Evolutionary conservation across 2,113 vertebrate genomes (phyloP), one percentile per base, ranked within the genome.

Genomic region (Glaucidium brasilianum): DNA sequence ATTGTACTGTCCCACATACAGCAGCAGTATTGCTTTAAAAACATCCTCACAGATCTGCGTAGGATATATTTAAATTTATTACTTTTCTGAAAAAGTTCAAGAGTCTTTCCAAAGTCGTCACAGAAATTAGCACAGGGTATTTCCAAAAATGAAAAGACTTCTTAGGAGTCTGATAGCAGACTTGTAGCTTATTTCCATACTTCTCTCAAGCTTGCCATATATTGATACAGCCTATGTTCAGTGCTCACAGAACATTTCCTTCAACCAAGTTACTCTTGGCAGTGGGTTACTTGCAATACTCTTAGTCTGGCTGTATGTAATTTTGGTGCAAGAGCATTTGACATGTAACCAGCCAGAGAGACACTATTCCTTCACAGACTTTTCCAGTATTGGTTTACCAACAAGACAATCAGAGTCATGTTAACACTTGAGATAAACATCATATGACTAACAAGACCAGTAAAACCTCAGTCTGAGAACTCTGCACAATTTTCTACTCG

Each of bases 1-100:
- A 27, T 12, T 5, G 3, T 37, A 50, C 12, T 56, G 32, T 29
- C 50, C 41, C 41, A 23, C 0, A 0, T 41, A 58, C 35, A 62
- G 67, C 21, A 87, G 62, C 47, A 56, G 12, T 29, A 41, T 6
- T 1, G 25, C 35, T 84, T 56, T 80, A 41, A 69, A 69, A 75
- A 71, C 15, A 47, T 22, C 29, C 45, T 49, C 39, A 32, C 12
- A 58, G 34, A 72, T n/a, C 29, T 71, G 32, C 17, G 37, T 2
- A 56, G 34, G 52, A 32, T 32, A 22, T 37, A 52, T 30, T 37
- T 25, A 35, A 35, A 75, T 45, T 12, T 41, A 29, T 20, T 75
- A 41, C 34, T 4, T 62, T 55, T 30, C 47, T 30, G 29, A 41
- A 74, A 50, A 58, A 50, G 17, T 11, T 58, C 6, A 21, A 30